Conservation (phyloP, 2,888 invertebrate genomes). For the Pocota personata region DNA sequence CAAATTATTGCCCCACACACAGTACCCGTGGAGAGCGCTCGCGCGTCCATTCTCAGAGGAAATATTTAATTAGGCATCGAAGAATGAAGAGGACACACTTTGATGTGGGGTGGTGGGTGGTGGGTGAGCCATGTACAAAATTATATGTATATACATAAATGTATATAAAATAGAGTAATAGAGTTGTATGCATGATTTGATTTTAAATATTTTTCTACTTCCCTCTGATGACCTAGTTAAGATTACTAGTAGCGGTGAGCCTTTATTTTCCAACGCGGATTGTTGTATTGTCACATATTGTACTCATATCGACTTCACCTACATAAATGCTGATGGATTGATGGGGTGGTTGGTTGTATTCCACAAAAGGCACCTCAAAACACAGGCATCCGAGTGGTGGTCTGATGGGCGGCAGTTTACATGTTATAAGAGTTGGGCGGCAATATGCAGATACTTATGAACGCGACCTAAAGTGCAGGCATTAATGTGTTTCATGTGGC, state of each 20-base stretch:
- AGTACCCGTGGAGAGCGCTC: background rate
- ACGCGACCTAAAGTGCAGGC: slow-evolving; percentile 36
- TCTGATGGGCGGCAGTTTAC: slow-evolving; percentile 7
- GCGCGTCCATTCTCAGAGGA: background rate
- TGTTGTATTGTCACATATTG: slow-evolving; percentile 49
- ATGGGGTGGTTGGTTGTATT: background rate
- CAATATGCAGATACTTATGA: slow-evolving; percentile 31
- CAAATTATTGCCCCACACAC: slow-evolving; percentile 43
- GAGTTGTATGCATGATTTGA: background rate
- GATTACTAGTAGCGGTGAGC: slow-evolving; percentile 39
- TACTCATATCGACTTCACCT: slow-evolving; percentile 64
- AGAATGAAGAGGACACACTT: slow-evolving; percentile 36
- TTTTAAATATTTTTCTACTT: slow-evolving; percentile 5
- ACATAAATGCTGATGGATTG: slow-evolving; percentile 51
- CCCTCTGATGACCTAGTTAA: slow-evolving; percentile 53
- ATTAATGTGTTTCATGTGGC: slow-evolving; percentile 36
- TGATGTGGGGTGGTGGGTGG: slow-evolving; percentile 17
- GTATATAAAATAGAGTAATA: background rate
- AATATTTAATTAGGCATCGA: slow-evolving; percentile 59
- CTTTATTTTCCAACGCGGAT: slow-evolving; percentile 14
- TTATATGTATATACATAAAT: slow-evolving; percentile 19
- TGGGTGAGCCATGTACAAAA: slow-evolving; percentile 30
- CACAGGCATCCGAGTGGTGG: slow-evolving; percentile 13
- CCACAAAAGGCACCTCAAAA: slow-evolving; percentile 49
- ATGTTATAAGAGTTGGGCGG: slow-evolving; percentile 39